Evolutionary conservation across 2,797 vertebrate genomes (phyloP).

Genomic region (Paedocypris micromegethes): DNA sequence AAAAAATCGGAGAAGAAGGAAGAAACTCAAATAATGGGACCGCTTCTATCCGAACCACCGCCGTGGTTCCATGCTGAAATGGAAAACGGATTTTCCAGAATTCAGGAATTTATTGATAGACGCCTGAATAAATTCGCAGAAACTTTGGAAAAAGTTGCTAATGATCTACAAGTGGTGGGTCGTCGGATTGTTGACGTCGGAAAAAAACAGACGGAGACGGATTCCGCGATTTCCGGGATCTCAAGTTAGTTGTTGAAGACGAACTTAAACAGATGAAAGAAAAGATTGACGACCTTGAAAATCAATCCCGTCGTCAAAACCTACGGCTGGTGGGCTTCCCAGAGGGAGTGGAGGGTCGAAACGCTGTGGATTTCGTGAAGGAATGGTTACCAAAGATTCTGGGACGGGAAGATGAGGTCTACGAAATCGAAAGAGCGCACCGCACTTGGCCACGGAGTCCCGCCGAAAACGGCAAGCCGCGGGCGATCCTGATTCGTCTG

Average conservation of each 20-base stretch:
- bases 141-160: background rate
- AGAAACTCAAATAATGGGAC: no score
- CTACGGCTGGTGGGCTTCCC: background rate
- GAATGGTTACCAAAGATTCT: conserved; percentile 1
- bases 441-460: background rate
- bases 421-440: background rate
- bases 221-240: background rate
- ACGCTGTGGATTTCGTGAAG: background rate
- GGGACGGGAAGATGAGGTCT: background rate
- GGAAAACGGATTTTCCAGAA: background rate
- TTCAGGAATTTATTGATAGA: background rate
- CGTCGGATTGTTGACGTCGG: background rate
- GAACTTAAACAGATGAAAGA: background rate
- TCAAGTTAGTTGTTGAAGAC: background rate
- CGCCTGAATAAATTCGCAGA: background rate
- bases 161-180: background rate
- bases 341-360: background rate
- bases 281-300: background rate
- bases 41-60: no score
- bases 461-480: background rate
- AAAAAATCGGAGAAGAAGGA: no score
- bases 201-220: background rate
- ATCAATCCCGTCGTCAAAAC: background rate
- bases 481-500: background rate
- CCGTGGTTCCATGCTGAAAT: background rate